Base-by-base conservation (phyloP, 2,888 invertebrate species). In the Chouioia cunea region DNA sequence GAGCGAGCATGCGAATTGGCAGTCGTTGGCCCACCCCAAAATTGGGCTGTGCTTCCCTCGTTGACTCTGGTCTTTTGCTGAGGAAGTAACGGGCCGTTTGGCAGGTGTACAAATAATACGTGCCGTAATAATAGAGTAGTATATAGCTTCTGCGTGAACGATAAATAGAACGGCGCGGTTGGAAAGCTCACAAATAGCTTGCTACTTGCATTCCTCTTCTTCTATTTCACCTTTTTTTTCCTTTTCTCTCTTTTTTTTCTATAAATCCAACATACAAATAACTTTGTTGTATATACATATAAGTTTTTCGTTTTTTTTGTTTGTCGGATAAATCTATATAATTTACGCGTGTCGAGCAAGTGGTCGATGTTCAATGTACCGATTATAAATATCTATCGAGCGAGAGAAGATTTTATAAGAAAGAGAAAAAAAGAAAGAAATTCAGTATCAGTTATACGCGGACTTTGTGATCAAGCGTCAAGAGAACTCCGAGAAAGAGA, bases 1-100 rank as follows among this genome's bases (percentile, higher is more conserved):
- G 14, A 23, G 23, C 12, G 10, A 4, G 23, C 18, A 14, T 3
- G 76, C 70, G 76, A 36, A 36, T 48, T 48, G 60, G 46, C 48
- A 36, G 46, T 44, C 23, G 46, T 64, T 64, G 64, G 69, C 52
- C 70, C 71, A 66, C 56, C 58, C 71, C 71, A 72, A 72, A n/a
- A 72, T 72, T 68, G 65, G 65, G 68, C 63, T 47, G n/a, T 16
- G 50, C 50, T 50, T 36, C 22, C 57, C 16, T 18, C 16, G 56
- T 23, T 2, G 58, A 10, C 4, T 3, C 10, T 48, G 58, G 18
- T 44, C 18, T 18, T 43, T 50, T 62, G 57, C 59, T 56, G 60
- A 68, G 72, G 72, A 72, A 77, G 78, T 76, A 76, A 75, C 76
- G 78, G 75, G 70, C 73, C 74, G 74, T 75, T 76, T 75, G 76